Evolutionary conservation across 2,888 invertebrate species (phyloP).

Genomic region (Heteromyza rotundicornis): DNA sequence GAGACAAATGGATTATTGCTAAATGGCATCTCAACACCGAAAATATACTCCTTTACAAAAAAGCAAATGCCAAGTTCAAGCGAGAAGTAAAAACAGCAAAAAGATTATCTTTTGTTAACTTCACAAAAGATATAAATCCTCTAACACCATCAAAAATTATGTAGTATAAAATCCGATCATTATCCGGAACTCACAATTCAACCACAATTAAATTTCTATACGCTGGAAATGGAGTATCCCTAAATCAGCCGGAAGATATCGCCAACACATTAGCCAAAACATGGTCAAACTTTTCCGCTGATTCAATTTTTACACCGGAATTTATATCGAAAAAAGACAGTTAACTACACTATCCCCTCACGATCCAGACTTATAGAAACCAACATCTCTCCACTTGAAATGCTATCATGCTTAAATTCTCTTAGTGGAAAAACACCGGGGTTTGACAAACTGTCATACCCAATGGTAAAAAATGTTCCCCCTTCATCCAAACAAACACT

Average conservation of each 20-base stretch:
- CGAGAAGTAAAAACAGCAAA: neutral
- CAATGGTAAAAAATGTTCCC: neutral
- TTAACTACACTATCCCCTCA: neutral
- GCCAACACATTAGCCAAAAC: neutral
- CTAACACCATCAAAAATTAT: neutral
- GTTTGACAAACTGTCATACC: neutral
- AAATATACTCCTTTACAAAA: neutral
- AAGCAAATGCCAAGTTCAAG: neutral
- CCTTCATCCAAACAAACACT: neutral
- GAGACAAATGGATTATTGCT: neutral
- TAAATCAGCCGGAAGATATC: neutral
- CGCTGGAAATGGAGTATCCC: neutral
- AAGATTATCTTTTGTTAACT: neutral
- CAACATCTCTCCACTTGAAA: neutral
- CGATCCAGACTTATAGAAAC: neutral
- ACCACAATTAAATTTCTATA: neutral
- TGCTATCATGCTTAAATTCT: neutral
- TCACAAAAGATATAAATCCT: neutral
- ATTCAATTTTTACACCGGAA: neutral
- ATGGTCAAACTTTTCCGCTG: neutral
- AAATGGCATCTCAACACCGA: neutral
- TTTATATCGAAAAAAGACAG: neutral
- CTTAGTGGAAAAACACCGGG: neutral
- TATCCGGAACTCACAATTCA: neutral
- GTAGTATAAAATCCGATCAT: neutral